phyloP scores from a whole-genome alignment of 2,888 invertebrate genomes.

The Cephonodes hylas region DNA sequence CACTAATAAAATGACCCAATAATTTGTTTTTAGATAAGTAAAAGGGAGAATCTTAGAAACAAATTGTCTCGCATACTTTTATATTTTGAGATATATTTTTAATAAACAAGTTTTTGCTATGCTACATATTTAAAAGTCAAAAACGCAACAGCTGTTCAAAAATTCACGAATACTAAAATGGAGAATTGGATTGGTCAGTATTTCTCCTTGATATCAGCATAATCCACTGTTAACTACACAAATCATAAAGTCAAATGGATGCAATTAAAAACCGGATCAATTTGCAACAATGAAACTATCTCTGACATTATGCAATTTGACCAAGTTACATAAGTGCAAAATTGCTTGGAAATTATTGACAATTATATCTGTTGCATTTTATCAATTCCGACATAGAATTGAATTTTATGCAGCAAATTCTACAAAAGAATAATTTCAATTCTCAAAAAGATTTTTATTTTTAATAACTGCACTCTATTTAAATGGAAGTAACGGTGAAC shows the following conservation, averaged over 20 bases:
- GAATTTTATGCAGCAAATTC: not conserved
- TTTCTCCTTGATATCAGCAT: not conserved
- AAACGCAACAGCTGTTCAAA: no score
- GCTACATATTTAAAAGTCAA: no score
- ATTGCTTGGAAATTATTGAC: not conserved
- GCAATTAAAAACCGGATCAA: constrained; percentile 19
- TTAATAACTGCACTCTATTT: not conserved
- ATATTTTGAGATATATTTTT: no score
- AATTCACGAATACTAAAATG: no score
- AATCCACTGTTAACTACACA: not conserved
- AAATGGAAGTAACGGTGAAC: not conserved
- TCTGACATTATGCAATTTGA: constrained; percentile 3
- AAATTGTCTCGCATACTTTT: no score
- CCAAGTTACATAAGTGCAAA: constrained; percentile 1
- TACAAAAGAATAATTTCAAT: not conserved
- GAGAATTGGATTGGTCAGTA: not conserved
- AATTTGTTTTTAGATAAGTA: no score
- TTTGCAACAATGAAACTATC: constrained; percentile 22
- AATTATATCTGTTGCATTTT: not conserved
- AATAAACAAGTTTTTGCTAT: no score
- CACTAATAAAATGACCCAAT: not conserved
- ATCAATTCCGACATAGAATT: not conserved
- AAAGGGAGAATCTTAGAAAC: no score
- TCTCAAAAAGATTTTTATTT: not conserved
- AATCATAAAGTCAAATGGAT: constrained; percentile 13